Evolutionary conservation across 1,140 invertebrate species (phyloP).

Genomic region (Drosophila teissieri): DNA sequence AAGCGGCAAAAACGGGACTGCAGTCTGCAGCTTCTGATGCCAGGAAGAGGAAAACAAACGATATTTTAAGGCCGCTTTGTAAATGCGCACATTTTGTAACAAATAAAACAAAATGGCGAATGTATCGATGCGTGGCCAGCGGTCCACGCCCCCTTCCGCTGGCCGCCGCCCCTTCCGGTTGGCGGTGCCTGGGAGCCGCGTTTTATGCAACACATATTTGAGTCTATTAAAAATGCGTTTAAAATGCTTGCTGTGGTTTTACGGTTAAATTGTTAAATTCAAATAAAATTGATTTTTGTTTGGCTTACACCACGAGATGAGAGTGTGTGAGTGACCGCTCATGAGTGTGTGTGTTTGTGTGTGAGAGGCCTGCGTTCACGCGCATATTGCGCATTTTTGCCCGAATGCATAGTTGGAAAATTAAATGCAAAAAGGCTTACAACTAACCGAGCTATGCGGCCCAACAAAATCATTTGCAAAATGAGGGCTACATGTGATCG

Average conservation of each 20-base stretch:
- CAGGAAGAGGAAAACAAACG: slow-evolving; percentile 52
- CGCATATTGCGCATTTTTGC: slow-evolving; percentile 56
- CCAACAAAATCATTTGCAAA: slow-evolving; percentile 50
- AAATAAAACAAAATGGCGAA: slow-evolving; percentile 77
- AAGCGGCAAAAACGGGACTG: neutral
- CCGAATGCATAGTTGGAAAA: slow-evolving; percentile 54
- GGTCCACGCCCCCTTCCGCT: slow-evolving; percentile 3
- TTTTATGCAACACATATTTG: slow-evolving; percentile 84
- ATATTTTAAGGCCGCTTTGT: slow-evolving; percentile 78
- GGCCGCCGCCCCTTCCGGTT: neutral
- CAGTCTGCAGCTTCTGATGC: slow-evolving; percentile 23
- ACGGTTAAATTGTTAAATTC: slow-evolving; percentile 84
- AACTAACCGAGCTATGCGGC: slow-evolving; percentile 51
- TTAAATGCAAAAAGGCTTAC: slow-evolving; percentile 57
- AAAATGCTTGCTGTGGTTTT: slow-evolving; percentile 84
- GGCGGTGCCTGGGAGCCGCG: slow-evolving; percentile 20
- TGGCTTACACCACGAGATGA: slow-evolving; percentile 24
- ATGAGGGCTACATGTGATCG: slow-evolving; percentile 41
- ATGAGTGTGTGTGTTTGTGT: neutral
- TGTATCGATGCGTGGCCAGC: slow-evolving; percentile 41
- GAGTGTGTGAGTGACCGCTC: neutral
- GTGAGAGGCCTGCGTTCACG: slow-evolving; percentile 12
- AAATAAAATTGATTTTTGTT: slow-evolving; percentile 81
- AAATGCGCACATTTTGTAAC: slow-evolving; percentile 79
- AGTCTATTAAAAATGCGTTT: slow-evolving; percentile 85